Evolutionary conservation across 2,888 invertebrate species (phyloP).

Genomic region (Acanthacorydalis orientalis): DNA sequence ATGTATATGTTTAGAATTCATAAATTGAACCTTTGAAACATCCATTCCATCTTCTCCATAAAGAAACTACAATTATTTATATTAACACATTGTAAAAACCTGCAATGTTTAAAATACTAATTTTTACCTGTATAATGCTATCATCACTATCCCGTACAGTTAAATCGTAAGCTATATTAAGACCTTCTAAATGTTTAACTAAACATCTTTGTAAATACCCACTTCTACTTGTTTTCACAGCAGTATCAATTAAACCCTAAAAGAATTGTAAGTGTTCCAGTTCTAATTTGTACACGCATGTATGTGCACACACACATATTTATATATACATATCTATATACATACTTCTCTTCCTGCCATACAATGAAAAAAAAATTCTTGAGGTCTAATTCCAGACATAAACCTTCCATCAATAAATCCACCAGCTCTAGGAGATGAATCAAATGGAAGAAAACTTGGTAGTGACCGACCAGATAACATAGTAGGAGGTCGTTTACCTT

Average conservation of each 20-base stretch:
- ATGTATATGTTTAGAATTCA: constrained; percentile 54
- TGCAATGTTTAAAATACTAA: background rate
- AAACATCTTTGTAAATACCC: constrained; percentile 96
- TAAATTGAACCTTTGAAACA: constrained; percentile 70
- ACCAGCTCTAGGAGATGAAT: constrained; percentile 79
- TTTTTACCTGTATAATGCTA: constrained; percentile 63
- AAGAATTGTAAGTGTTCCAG: constrained; percentile 10
- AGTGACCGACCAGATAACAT: constrained; percentile 87
- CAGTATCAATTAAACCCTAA: constrained; percentile 94
- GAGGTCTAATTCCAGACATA: constrained; percentile 95
- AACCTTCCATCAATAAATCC: constrained; percentile 95
- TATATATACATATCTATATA: constrained; percentile 1
- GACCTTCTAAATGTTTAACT: constrained; percentile 93
- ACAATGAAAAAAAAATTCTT: constrained; percentile 98
- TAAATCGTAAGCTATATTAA: constrained; percentile 82
- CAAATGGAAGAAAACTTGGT: constrained; percentile 81
- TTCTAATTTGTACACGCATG: no score
- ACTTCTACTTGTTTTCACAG: constrained; percentile 96
- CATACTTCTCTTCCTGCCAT: constrained; percentile 96
- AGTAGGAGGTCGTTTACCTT: constrained; percentile 89
- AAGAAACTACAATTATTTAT: constrained; percentile 38
- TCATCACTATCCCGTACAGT: constrained; percentile 93
- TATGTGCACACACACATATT: no score
- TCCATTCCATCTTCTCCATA: constrained; percentile 94
- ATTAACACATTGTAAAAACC: constrained; percentile 5